Percentiles rank a stretch among this genome's conserved stretches.
Evolutionary conservation across 2,113 vertebrate species (phyloP).

Genomic region (Sphyrna mokarran): DNA sequence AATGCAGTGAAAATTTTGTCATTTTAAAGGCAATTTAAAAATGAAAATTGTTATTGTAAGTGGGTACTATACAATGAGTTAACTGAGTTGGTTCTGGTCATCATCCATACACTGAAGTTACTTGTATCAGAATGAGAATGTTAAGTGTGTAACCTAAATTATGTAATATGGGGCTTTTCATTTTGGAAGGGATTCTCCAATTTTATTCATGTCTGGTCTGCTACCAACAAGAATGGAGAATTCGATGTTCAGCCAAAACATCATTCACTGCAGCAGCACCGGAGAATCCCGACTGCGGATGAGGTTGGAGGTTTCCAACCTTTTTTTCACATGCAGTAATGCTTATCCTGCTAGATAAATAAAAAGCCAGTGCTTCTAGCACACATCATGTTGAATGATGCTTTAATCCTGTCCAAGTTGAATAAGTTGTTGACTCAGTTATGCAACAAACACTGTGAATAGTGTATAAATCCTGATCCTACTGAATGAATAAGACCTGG

Average conservation of each 20-base stretch:
- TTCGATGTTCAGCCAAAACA: too few species aligned
- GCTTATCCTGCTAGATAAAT: neutral
- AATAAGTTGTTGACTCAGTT: neutral
- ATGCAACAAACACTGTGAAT: neutral
- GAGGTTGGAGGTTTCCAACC: too few species aligned
- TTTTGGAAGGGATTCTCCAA: neutral
- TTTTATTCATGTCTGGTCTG: too few species aligned
- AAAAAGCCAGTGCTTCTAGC: neutral
- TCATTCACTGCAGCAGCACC: too few species aligned
- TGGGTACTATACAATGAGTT: neutral
- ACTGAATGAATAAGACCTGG: neutral
- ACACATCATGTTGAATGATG: neutral
- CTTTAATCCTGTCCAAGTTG: neutral
- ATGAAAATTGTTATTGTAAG: neutral
- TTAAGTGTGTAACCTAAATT: neutral
- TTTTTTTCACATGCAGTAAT: neutral
- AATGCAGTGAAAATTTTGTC: neutral
- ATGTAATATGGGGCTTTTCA: neutral
- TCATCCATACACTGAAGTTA: neutral
- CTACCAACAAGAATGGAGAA: too few species aligned
- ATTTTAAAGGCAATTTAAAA: neutral
- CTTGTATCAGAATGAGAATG: neutral
- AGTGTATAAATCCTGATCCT: neutral
- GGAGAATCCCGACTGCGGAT: too few species aligned
- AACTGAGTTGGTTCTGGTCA: neutral